phyloP scores from a whole-genome alignment of 2,113 vertebrate genomes.

The sheep (Ovis aries) region DNA sequence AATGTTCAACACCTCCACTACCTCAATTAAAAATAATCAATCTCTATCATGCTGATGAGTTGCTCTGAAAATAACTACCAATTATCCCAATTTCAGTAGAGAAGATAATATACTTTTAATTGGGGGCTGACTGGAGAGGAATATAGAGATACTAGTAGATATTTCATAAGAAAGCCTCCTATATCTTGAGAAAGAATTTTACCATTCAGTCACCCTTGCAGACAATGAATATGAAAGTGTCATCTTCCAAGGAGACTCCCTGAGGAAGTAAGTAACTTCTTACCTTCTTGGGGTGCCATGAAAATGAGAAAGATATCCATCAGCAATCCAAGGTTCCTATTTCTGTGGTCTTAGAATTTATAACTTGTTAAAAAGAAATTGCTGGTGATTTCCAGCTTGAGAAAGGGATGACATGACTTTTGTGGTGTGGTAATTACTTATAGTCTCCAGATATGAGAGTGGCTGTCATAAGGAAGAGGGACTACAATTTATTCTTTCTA shows the following conservation, averaged over 20 bases:
- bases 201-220: not conserved
- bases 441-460: not conserved
- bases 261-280: not conserved
- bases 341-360: not conserved
- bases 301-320: not conserved
- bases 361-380: not conserved
- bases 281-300: not conserved
- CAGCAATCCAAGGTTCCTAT: not conserved
- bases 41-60: constrained; percentile 35
- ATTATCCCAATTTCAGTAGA: constrained; percentile 32
- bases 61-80: constrained; percentile 38
- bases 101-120: constrained; percentile 27
- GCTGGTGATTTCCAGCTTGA: not conserved
- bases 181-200: not conserved
- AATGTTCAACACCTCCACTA: not conserved
- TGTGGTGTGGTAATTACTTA: not conserved
- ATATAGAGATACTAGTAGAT: not conserved
- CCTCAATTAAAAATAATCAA: constrained; percentile 33
- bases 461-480: not conserved
- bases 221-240: not conserved
- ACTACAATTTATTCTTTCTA: not conserved
- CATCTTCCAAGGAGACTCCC: not conserved
- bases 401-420: not conserved
- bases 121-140: not conserved
- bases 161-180: not conserved